Evolutionary conservation across 1,140 invertebrate genomes (phyloP), one percentile per base, ranked within the genome.

Genomic region (Saccostrea echinata): DNA sequence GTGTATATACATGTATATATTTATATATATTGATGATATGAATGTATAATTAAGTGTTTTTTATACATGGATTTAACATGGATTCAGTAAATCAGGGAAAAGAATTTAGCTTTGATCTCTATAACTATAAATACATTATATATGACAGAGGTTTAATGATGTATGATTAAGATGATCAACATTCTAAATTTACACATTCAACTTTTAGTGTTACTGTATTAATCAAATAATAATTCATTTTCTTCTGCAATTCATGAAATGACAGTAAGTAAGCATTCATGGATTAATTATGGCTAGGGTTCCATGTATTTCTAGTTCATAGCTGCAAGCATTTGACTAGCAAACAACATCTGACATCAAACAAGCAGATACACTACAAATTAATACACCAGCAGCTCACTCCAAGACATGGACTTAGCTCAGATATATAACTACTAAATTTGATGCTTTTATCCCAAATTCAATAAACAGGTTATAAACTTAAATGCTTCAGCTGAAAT

Each of bases 291-390:
- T 61, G 55, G 16, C 18, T 18, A 76, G 68, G 27, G 68, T 30
- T 24, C 11, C 68, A 76, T 27, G 11, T 76, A 33, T 12, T 76
- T 76, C 27, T 27, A 30, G 68, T 76, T 76, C 68, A 33, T 76
- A 24, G 27, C 68, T 33, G 27, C 30, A 33, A 30, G 68, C 24
- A 12, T 16, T 27, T 11, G 27, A 76, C 68, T 76, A 76, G 68
- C 68, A 76, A 76, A 76, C 68, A 76, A 76, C 68, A 76, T 30
- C 13, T 27, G 33, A 27, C 27, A 16, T 27, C 24, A 33, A 30
- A 76, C 24, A 76, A 76, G 68, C 68, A 76, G 24, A 27, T 30
- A 33, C 16, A 61, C 43, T 43, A 61, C 30, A 76, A 76, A 76
- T 30, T 27, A 16, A 76, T 43, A 43, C 43, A 27, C 68, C 27